phyloP scores from a whole-genome alignment of 2,113 vertebrate species.

The Boleophthalmus pectinirostris region DNA sequence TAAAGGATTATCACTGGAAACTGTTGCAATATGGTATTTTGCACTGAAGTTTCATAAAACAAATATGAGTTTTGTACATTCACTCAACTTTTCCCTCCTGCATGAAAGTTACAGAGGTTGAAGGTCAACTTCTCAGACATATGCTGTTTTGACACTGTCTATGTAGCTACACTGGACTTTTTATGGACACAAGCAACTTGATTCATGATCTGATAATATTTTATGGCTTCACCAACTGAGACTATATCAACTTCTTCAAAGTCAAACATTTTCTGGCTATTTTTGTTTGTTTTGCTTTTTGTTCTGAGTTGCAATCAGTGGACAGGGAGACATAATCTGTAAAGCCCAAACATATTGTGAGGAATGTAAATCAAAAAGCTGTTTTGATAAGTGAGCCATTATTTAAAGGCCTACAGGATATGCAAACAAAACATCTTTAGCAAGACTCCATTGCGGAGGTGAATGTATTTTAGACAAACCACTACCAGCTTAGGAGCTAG shows the following conservation, averaged over 20 bases:
- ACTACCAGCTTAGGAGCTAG: background rate
- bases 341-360: conserved; percentile 10
- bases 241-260: conserved; percentile 47
- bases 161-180: conserved; percentile 51
- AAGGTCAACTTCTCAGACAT: conserved; percentile 53
- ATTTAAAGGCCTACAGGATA: conserved; percentile 1
- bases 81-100: conserved; percentile 65
- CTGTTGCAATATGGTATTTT: conserved; percentile 60
- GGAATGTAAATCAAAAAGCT: conserved; percentile 8
- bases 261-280: conserved; percentile 19
- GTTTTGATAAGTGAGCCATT: conserved; percentile 6
- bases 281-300: conserved; percentile 17
- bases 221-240: conserved; percentile 59
- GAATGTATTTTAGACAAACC: conserved; percentile 6
- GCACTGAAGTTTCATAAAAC: conserved; percentile 47
- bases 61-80: conserved; percentile 33
- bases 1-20: conserved; percentile 50
- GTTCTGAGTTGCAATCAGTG: conserved; percentile 4
- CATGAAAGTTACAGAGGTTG: conserved; percentile 74
- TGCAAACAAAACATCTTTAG: background rate
- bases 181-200: conserved; percentile 35
- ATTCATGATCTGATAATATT: conserved; percentile 47
- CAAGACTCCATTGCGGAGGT: background rate
- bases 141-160: conserved; percentile 33
- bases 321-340: background rate